These are phyloP conservation scores for Tauraco erythrolophus DNA, from an alignment of 2,113 vertebrate species.

Conservation along the genomic window DNA sequence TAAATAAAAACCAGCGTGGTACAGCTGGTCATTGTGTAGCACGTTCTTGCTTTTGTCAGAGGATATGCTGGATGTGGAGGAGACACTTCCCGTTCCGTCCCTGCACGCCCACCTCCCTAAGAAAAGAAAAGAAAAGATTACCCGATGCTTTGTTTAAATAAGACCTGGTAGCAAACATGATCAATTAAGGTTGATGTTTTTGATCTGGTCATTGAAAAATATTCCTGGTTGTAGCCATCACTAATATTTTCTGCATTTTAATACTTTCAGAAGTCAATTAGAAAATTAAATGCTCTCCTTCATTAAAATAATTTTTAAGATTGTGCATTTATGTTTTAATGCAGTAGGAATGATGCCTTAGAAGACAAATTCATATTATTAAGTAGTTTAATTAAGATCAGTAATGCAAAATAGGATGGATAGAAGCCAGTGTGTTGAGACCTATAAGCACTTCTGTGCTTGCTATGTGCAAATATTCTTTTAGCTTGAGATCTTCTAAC, in stretches of 20 bases:
- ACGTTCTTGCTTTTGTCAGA: slow-evolving; percentile 30
- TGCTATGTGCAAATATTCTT: background rate
- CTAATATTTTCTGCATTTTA: slow-evolving; percentile 23
- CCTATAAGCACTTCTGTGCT: background rate
- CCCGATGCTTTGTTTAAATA: background rate
- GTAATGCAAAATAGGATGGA: slow-evolving; percentile 25
- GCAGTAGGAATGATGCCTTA: background rate
- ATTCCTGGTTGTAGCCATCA: background rate
- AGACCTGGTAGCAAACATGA: background rate
- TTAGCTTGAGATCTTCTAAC: slow-evolving; percentile 8
- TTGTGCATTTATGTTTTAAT: slow-evolving; percentile 50
- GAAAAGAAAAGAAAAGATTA: background rate
- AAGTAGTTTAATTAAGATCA: slow-evolving; percentile 48
- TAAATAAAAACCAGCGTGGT: background rate
- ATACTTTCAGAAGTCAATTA: slow-evolving; percentile 39
- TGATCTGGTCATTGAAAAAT: background rate
- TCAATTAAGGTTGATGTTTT: background rate
- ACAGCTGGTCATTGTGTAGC: background rate
- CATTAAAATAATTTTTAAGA: slow-evolving; percentile 35
- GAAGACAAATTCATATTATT: slow-evolving; percentile 34
- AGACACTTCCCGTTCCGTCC: background rate
- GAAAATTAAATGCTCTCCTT: slow-evolving; percentile 38
- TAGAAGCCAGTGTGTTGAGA: background rate
- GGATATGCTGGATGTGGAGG: slow-evolving; percentile 25
- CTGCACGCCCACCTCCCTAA: background rate